Evolutionary conservation across 1,140 invertebrate genomes (phyloP), one percentile per base, ranked within the genome.

Genomic region (Bombus waltoni): DNA sequence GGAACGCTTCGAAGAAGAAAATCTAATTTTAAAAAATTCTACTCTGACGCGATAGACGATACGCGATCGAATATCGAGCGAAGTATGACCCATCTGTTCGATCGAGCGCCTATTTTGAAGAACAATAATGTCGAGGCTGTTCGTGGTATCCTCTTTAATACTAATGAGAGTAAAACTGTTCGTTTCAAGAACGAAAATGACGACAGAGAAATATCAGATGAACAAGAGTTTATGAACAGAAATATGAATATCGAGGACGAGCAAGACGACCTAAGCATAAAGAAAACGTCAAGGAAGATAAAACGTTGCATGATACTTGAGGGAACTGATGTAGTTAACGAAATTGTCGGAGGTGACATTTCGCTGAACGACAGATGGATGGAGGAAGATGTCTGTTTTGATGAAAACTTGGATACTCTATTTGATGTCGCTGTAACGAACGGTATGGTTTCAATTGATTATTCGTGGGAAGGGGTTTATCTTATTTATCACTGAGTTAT

Each of bases 141-240:
- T 2, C 22, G 72, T 0, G 11, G 44, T 40, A 13, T 59, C 10
- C 1, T 75, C 0, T 25, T 71, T 0, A 42, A 62, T 18, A 32
- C 72, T 83, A 88, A 82, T 42, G 88, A 91, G 28, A 73, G 85
- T 6, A 93, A 93, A 53, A 94, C 88, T 22, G 94, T 95, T 28
- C 89, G 95, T 32, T 95, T 95, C 75, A 81, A 92, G 74, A 92
- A 93, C 38, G 87, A 90, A 38, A 86, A 81, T 3, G 75, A 85
- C 3, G 76, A 65, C 9, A 2, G 4, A 22, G 35, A n/a, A 5
- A 28, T 13, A 25, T 6, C 6, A 2, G 53, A 44, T 10, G 35
- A 35, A 15, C 5, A 35, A 22, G 8, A n/a, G 18, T 22, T 53
- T 53, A 22, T 18, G 18, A 47, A 47, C 47, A 47, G 47, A 8